These are phyloP conservation scores for Synanthedon andrenaeformis DNA, from an alignment of 2,888 invertebrate genomes.

Conservation along the genomic window DNA sequence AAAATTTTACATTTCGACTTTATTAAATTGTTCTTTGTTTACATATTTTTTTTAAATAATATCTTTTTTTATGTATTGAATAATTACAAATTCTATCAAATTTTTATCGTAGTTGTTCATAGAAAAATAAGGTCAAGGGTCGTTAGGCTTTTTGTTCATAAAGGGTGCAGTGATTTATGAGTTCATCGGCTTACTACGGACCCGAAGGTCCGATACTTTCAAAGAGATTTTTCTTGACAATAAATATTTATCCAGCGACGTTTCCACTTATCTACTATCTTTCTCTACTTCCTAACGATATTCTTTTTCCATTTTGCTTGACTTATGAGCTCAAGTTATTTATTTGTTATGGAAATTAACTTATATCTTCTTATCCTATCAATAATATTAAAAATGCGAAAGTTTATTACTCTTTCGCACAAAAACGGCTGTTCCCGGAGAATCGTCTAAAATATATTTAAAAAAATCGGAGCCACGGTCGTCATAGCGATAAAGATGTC, in stretches of 20 bases:
- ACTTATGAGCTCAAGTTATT: neutral
- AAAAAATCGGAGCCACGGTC: too few species aligned
- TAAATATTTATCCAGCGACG: neutral
- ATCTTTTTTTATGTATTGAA: too few species aligned
- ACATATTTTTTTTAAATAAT: too few species aligned
- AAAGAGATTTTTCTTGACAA: neutral
- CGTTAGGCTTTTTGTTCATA: neutral
- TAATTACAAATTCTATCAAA: neutral
- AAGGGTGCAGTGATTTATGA: constrained; percentile 1
- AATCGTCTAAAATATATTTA: too few species aligned
- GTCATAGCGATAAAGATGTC: too few species aligned
- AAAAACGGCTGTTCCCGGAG: too few species aligned
- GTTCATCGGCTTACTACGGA: neutral
- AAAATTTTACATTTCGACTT: too few species aligned
- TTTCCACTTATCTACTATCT: constrained; percentile 9
- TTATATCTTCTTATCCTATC: too few species aligned
- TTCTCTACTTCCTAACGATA: constrained; percentile 5
- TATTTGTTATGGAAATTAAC: neutral
- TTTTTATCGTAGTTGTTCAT: neutral
- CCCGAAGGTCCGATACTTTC: neutral
- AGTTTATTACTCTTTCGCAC: too few species aligned
- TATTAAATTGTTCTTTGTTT: too few species aligned
- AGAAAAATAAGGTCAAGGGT: neutral
- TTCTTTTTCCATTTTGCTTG: constrained; percentile 1
- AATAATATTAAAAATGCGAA: too few species aligned